These are phyloP conservation scores for Lasiurus cinereus DNA, from an alignment of 2,113 vertebrate species.

Conservation along the genomic window DNA sequence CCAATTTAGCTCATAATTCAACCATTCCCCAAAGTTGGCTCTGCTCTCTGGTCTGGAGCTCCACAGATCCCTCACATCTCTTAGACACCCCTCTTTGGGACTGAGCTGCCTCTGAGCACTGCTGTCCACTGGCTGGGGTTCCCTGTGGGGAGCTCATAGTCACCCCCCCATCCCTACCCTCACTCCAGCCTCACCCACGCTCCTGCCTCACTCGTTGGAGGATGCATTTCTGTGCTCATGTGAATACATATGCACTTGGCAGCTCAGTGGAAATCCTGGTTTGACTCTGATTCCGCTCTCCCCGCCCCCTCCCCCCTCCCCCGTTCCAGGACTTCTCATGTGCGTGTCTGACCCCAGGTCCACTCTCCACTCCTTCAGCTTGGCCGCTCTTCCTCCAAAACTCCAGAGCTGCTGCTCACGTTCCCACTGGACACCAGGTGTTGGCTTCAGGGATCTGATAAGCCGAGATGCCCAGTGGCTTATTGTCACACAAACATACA, in stretches of 20 bases:
- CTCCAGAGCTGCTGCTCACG: background rate
- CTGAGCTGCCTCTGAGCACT: accelerated
- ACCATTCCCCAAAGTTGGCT: background rate
- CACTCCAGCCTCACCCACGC: too few relatives aligned
- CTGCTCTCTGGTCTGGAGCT: background rate
- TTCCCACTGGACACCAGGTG: background rate
- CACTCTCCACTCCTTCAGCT: background rate
- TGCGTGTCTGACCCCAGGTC: background rate
- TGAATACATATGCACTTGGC: accelerated
- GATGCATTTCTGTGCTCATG: accelerated
- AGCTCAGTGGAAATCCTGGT: background rate
- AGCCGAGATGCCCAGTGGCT: background rate
- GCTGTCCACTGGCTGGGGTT: background rate
- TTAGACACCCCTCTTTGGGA: background rate
- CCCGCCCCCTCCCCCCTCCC: too few relatives aligned
- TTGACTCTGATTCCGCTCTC: too few relatives aligned
- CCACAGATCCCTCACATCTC: background rate
- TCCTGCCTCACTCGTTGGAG: background rate
- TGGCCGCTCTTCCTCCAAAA: background rate
- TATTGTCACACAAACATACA: background rate
- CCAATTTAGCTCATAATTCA: background rate
- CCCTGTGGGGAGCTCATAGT: background rate
- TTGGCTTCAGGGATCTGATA: background rate
- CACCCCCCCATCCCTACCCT: background rate
- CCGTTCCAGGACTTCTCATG: background rate